These are phyloP conservation scores for Heteronetta atricapilla DNA, from an alignment of 2,113 vertebrate species.

Conservation along the genomic window DNA sequence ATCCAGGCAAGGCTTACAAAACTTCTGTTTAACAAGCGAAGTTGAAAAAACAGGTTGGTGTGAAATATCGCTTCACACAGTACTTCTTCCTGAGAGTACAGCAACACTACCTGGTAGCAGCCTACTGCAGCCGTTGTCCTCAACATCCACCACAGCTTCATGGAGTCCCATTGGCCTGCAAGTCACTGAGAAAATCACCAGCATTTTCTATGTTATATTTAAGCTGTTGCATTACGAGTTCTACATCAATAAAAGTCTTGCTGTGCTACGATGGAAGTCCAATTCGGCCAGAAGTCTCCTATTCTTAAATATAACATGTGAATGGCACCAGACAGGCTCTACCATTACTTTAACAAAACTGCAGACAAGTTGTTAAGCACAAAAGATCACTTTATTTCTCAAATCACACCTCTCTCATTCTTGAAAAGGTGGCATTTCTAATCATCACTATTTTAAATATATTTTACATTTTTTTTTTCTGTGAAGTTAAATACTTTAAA, in stretches of 20 bases:
- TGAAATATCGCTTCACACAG: not conserved
- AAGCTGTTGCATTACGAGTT: not conserved
- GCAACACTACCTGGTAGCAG: not conserved
- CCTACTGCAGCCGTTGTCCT: not conserved
- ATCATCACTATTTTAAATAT: constrained; percentile 31
- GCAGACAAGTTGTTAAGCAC: constrained; percentile 16
- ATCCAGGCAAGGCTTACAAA: not conserved
- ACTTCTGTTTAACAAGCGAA: not conserved
- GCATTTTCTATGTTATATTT: not conserved
- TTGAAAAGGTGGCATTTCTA: constrained; percentile 38
- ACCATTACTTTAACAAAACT: not conserved
- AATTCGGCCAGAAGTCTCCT: not conserved
- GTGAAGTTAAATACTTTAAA: constrained; percentile 43
- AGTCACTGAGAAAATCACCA: not conserved
- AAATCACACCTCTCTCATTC: constrained; percentile 43
- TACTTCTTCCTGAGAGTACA: not conserved
- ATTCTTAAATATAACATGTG: not conserved
- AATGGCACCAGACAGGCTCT: not conserved
- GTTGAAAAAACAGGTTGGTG: not conserved
- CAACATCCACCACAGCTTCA: not conserved
- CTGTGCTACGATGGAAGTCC: not conserved
- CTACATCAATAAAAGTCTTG: not conserved
- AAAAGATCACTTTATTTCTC: constrained; percentile 65
- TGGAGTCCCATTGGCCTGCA: not conserved
- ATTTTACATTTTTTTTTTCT: constrained; percentile 17